Base-by-base conservation (phyloP, 2,113 vertebrate species). In the Rhegmatorhina hoffmannsi region DNA sequence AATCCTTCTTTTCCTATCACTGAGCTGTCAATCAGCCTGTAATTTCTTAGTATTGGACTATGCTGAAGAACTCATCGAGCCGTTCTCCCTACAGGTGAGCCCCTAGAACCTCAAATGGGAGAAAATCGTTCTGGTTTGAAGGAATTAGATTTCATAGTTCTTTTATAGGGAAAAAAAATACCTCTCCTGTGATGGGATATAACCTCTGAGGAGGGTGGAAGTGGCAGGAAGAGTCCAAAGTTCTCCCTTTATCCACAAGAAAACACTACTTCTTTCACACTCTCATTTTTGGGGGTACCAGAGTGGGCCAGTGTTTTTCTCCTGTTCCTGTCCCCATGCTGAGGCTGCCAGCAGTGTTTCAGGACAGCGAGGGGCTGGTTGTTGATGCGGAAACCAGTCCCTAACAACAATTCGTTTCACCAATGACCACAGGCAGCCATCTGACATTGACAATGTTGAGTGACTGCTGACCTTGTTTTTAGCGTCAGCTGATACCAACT, bases 391-490 rank as follows among this genome's bases (percentile, higher is more conserved):
- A 88, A 88, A 64, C 77, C 44, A n/a, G 44, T 8, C 66, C 83
- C 56, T 94, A 90, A 96, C 90, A 96, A 92, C 82, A 97, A 4
- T 73, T 94, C 31, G 0, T 93, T 96, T 97, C 93, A 96, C 76
- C 70, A 21, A 89, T 66, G 78, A 76, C 60, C 92, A 75, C 88
- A 75, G 88, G 76, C 92, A 4, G 38, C 60, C 67, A 11, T 95
- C 92, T 96, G 93, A 96, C 49, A 33, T 75, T 90, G 95, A 86
- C 53, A 17, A 34, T 3, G 34, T 78, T 95, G 90, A 90, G 90
- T 94, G 92, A 96, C 88, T 94, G 92, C 93, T 95, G 92, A 95
- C 90, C 93, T 93, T 96, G 93, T 96, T 94, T 93, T 63, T 92
- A 78, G 74, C 2, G 0, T 95, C 95, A 97, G 93, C 95, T 97